Base-by-base conservation (phyloP, 2,797 vertebrate species). In the Onychomys torridus region DNA sequence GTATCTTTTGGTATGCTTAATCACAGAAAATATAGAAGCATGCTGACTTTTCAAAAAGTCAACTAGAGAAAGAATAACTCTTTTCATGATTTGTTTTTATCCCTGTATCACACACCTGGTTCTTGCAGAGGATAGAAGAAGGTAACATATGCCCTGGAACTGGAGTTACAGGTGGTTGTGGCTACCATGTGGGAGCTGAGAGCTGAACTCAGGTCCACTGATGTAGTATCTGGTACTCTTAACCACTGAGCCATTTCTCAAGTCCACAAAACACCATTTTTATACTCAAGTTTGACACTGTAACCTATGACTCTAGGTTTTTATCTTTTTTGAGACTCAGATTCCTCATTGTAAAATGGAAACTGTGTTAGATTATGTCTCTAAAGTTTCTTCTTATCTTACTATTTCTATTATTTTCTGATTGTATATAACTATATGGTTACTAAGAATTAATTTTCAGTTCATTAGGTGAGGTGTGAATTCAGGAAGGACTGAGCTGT, bases 351-450 rank as follows among this genome's bases (percentile, higher is more conserved):
- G 6, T 81, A 85, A 95, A 95, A 77, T 85, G 12, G 37, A 94
- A 59, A 3, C 17, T 81, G 5, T 27, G 69, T 7, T 90, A 83
- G 1, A n/a, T 96, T n/a, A 76, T n/a, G 65, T 95, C 12, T 63
- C 76, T 88, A 63, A 83, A 75, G 37, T 92, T 85, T 21, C 12
- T 90, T 91, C 49, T 63, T 71, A 52, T 81, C 57, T 93, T 92
- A 93, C 65, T 65, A 40, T 73, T 96, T 92, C 17, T 90, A 11
- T 69, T 78, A 89, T 78, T 93, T 89, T 92, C 59, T 93, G 34
- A 91, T 75, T 90, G 21, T 76, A 25, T 90, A 61, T 90, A 32
- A 3, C 59, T 73, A 73, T 90, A 23, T 86, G 46, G 90, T 85
- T 82, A 43, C 86, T 93, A 82, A 78, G 40, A 85, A 67, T 81